Conservation (phyloP, 92 coral and sea anemone species). For the Parazoanthus swiftii region DNA sequence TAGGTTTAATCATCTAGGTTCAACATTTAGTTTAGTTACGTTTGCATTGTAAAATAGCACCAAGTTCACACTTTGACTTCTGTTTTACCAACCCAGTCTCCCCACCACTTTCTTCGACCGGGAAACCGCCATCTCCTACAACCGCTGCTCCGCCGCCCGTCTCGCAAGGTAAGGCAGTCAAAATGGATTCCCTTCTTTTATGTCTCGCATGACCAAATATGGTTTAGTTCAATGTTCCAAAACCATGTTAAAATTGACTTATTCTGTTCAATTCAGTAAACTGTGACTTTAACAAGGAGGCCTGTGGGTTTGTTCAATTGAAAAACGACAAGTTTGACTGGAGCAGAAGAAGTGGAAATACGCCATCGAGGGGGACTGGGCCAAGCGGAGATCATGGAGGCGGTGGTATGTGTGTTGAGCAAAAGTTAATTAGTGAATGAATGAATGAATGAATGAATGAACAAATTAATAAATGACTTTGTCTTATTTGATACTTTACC, state of each 20-base stretch:
- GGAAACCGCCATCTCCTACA: not conserved
- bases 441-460: not conserved
- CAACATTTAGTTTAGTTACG: no score
- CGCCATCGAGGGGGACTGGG: constrained; percentile 4
- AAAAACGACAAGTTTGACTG: constrained; percentile 9
- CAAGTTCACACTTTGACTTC: not conserved
- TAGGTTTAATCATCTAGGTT: no score
- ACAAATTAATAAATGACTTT: not conserved
- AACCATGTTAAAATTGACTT: not conserved
- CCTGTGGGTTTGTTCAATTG: constrained; percentile 6
- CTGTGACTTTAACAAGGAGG: constrained; percentile 10
- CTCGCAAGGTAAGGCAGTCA: not conserved
- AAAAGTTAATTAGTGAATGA: not conserved
- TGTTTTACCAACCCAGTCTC: not conserved
- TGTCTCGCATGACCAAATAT: not conserved
- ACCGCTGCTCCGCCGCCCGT: not conserved
- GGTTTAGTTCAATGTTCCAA: not conserved
- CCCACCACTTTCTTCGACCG: not conserved
- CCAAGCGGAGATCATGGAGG: constrained; percentile 17
- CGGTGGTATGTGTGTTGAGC: not conserved
- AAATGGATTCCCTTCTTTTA: not conserved
- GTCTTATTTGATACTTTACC: not conserved
- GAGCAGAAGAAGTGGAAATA: not conserved
- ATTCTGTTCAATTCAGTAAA: not conserved
- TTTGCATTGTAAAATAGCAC: no score